phyloP scores from a whole-genome alignment of 35 echinoderm and acorn worm species.

The Heliocidaris erythrogramma region DNA sequence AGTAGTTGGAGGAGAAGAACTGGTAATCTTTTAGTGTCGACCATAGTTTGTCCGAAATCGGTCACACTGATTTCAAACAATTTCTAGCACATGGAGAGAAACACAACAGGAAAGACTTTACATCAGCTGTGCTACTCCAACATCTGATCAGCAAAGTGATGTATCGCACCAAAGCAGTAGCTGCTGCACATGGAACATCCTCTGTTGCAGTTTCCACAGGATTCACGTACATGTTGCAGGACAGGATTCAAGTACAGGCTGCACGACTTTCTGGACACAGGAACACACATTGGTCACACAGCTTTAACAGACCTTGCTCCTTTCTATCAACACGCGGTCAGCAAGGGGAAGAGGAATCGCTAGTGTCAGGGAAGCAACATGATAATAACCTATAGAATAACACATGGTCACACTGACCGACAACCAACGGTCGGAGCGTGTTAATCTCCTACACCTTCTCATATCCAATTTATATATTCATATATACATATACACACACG shows the following conservation, averaged over 20 bases:
- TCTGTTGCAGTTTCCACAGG: neutral
- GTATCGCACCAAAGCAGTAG: neutral
- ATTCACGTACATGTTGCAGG: neutral
- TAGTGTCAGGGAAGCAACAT: neutral
- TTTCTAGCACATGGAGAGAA: too few species aligned
- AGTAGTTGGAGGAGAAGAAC: too few species aligned
- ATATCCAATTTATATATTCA: neutral
- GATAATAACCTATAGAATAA: neutral
- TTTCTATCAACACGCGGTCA: neutral
- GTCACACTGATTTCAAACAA: too few species aligned
- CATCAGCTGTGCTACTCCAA: neutral
- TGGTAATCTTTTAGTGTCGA: too few species aligned
- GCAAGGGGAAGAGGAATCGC: neutral
- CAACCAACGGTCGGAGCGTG: neutral
- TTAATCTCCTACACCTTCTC: neutral
- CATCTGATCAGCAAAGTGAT: neutral
- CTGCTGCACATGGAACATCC: neutral
- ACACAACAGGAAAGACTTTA: too few species aligned
- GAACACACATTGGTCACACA: neutral
- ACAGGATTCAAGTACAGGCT: neutral
- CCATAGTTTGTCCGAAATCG: too few species aligned
- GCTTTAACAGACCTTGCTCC: neutral
- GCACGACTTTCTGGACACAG: neutral
- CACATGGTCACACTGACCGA: neutral
- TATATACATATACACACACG: slow-evolving; percentile 32